These are phyloP conservation scores for Heliocidaris erythrogramma DNA, from an alignment of 35 echinoderm and acorn worm species.

Conservation along the genomic window DNA sequence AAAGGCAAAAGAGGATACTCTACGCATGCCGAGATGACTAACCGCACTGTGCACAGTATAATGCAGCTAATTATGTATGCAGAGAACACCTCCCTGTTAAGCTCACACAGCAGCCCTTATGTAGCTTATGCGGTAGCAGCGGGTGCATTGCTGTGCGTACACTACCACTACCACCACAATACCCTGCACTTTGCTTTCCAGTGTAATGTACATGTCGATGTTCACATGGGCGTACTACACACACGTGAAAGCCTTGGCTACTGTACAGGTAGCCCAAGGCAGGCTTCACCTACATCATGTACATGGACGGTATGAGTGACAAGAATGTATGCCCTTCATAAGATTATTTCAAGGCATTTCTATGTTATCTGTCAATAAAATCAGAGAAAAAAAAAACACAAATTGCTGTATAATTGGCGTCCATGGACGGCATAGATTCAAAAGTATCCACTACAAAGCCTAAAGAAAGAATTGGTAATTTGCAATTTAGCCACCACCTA, in stretches of 20 bases:
- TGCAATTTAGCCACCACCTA: neutral
- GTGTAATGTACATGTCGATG: neutral
- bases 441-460: neutral
- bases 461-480: neutral
- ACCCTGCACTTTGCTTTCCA: neutral
- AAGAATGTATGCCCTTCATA: neutral
- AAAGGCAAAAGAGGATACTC: conserved; percentile 15
- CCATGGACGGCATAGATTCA: neutral
- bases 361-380: neutral
- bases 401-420: neutral
- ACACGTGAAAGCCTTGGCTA: neutral
- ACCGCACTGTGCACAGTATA: conserved; percentile 43
- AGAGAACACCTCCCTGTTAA: conserved; percentile 48
- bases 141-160: neutral
- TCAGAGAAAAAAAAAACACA: neutral
- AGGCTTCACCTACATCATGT: neutral
- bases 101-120: conserved; percentile 38
- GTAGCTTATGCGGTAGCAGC: neutral
- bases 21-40: conserved; percentile 46
- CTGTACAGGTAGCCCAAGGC: neutral
- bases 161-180: neutral
- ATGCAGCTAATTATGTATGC: conserved; percentile 55
- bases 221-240: neutral
- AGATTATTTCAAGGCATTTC: conserved; percentile 12
- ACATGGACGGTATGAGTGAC: neutral